A percentile compares a stretch with the other conserved stretches of the same genome.
phyloP scores from a whole-genome alignment of 1,140 invertebrate genomes.

The Grapholita molesta region DNA sequence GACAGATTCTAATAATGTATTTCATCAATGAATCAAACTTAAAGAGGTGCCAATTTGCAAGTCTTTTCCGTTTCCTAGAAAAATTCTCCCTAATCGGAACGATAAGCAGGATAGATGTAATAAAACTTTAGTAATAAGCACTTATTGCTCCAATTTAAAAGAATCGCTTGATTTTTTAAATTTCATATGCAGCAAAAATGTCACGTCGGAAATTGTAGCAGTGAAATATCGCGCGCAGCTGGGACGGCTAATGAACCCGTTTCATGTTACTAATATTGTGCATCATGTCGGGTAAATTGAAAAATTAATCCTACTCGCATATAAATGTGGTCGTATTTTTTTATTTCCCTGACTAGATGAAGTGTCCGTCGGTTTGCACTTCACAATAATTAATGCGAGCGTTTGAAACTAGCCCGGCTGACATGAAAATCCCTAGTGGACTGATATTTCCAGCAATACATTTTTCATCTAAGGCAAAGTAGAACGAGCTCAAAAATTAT shows the following conservation, averaged over 20 bases:
- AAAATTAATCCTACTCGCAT: conserved; percentile 47
- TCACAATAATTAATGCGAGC: neutral
- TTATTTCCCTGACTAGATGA: neutral
- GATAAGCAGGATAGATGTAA: too few relatives aligned
- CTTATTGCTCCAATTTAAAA: neutral
- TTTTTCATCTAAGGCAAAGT: too few relatives aligned
- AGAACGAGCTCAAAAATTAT: too few relatives aligned
- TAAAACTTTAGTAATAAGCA: neutral
- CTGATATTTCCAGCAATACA: neutral
- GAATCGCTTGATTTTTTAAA: conserved; percentile 25
- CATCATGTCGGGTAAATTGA: conserved; percentile 39
- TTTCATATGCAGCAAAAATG: conserved; percentile 45
- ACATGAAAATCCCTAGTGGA: too few relatives aligned
- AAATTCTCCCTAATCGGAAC: too few relatives aligned
- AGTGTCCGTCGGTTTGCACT: neutral
- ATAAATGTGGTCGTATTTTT: conserved; percentile 48
- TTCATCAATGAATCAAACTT: too few relatives aligned
- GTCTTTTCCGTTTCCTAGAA: too few relatives aligned
- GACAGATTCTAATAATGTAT: too few relatives aligned
- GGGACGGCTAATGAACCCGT: conserved; percentile 45
- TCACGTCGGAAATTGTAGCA: conserved; percentile 44
- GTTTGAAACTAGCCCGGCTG: neutral
- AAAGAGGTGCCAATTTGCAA: too few relatives aligned
- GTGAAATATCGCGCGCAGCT: conserved; percentile 50
- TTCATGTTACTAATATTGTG: conserved; percentile 49